These are phyloP conservation scores for Ormyrus nitidulus DNA, from an alignment of 2,888 invertebrate species.

Conservation along the genomic window DNA sequence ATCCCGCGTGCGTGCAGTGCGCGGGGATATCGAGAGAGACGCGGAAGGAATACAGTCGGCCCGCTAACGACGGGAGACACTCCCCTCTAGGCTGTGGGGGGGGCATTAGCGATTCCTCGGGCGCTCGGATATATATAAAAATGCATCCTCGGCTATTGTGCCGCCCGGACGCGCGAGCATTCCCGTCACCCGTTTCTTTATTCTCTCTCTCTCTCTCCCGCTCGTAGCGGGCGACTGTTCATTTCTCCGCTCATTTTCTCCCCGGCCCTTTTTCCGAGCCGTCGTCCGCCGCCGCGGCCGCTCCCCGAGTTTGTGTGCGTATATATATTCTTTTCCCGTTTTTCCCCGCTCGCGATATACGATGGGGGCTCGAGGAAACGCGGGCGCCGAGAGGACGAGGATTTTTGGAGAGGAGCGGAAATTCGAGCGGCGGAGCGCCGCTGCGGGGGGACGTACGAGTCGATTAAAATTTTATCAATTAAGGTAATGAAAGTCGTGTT, in stretches of 20 bases:
- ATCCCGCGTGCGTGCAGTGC: background rate
- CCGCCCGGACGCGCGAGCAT: background rate
- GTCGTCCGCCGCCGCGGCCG: background rate
- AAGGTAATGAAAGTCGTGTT: slow-evolving; percentile 38
- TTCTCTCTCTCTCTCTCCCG: slow-evolving; percentile 40
- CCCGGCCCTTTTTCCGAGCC: background rate
- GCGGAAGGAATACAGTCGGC: too few relatives aligned
- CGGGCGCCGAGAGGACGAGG: background rate
- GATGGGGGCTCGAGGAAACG: background rate
- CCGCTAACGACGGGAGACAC: background rate
- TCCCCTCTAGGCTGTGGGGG: background rate
- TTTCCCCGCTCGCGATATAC: background rate
- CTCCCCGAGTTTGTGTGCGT: background rate
- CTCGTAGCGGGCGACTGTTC: slow-evolving; percentile 1
- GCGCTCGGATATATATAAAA: slow-evolving; percentile 42
- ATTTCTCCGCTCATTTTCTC: slow-evolving; percentile 40
- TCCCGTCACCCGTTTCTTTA: too few relatives aligned
- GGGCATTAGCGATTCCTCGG: slow-evolving; percentile 44
- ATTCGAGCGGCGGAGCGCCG: slow-evolving; percentile 16
- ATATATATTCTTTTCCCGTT: background rate
- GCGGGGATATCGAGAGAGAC: too few relatives aligned
- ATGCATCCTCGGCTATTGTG: slow-evolving; percentile 46
- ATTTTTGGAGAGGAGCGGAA: slow-evolving; percentile 1
- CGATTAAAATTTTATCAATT: slow-evolving; percentile 38
- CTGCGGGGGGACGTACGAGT: slow-evolving; percentile 1